Evolutionary conservation across 2,888 invertebrate genomes (phyloP).

Genomic region (Macrophya annulata): DNA sequence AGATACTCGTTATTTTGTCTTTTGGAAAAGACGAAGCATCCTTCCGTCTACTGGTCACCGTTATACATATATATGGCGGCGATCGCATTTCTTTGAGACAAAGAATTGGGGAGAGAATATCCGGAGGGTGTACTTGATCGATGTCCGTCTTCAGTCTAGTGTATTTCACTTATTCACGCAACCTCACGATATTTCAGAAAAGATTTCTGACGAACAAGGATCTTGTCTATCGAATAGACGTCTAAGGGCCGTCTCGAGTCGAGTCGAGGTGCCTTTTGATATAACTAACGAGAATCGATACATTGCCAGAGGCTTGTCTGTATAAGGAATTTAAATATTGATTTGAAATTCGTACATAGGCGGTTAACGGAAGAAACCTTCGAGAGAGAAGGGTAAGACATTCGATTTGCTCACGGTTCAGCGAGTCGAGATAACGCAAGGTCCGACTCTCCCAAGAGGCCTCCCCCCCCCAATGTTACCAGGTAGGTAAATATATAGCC

Average conservation of each 20-base stretch:
- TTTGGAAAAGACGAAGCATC: constrained; percentile 8
- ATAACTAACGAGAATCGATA: constrained; percentile 48
- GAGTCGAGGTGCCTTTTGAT: background rate
- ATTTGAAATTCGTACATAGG: constrained; percentile 32
- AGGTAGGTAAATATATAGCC: constrained; percentile 31
- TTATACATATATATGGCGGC: constrained; percentile 8
- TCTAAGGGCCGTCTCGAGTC: constrained; percentile 37
- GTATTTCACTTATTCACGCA: constrained; percentile 11
- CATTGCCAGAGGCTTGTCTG: background rate
- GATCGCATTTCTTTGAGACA: constrained; percentile 29
- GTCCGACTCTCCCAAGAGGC: constrained; percentile 26
- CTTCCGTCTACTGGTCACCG: constrained; percentile 20
- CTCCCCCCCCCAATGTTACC: background rate
- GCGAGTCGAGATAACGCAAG: constrained; percentile 48
- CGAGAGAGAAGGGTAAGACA: constrained; percentile 51
- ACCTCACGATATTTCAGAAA: background rate
- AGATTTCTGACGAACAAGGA: constrained; percentile 5
- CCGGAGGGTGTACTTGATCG: constrained; percentile 6
- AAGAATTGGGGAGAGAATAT: constrained; percentile 28
- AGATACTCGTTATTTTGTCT: constrained; percentile 33
- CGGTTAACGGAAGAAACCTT: constrained; percentile 30
- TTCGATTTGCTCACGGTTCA: constrained; percentile 44
- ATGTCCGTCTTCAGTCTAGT: constrained; percentile 14
- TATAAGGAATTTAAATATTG: constrained; percentile 49
- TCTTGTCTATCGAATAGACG: background rate